These are phyloP conservation scores for Argyresthia albistria DNA, from an alignment of 2,888 invertebrate species.

Conservation along the genomic window DNA sequence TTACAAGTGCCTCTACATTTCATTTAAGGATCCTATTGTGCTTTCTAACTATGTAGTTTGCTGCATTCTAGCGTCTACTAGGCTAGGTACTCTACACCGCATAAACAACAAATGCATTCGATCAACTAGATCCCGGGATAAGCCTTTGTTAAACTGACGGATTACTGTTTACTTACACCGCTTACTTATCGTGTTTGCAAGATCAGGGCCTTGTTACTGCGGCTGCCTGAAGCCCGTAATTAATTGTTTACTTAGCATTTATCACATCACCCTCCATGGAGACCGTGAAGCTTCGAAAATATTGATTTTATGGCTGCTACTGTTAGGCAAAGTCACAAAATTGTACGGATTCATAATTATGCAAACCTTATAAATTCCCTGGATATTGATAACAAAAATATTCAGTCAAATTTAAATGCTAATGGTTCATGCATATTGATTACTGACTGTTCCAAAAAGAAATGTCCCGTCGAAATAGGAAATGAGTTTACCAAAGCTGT, in stretches of 20 bases:
- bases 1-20: too few species aligned
- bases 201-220: conserved; percentile 5
- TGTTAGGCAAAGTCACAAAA: too few species aligned
- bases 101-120: conserved; percentile 19
- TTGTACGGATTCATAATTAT: too few species aligned
- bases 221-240: background rate
- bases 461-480: background rate
- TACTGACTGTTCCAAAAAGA: conserved; percentile 27
- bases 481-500: background rate
- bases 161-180: conserved; percentile 32
- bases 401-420: conserved; percentile 29
- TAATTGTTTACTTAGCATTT: background rate
- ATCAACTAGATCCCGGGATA: conserved; percentile 23
- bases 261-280: background rate
- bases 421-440: conserved; percentile 29
- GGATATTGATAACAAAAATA: background rate
- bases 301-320: too few species aligned
- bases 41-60: too few species aligned
- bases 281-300: background rate
- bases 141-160: conserved; percentile 43
- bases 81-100: too few species aligned
- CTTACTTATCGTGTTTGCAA: conserved; percentile 40
- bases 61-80: too few species aligned
- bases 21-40: too few species aligned
- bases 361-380: too few species aligned